Percentiles rank a stretch among this genome's conserved stretches.
These are phyloP conservation scores for Myrmophylax atrothorax DNA, from an alignment of 2,113 vertebrate species.

Conservation along the genomic window DNA sequence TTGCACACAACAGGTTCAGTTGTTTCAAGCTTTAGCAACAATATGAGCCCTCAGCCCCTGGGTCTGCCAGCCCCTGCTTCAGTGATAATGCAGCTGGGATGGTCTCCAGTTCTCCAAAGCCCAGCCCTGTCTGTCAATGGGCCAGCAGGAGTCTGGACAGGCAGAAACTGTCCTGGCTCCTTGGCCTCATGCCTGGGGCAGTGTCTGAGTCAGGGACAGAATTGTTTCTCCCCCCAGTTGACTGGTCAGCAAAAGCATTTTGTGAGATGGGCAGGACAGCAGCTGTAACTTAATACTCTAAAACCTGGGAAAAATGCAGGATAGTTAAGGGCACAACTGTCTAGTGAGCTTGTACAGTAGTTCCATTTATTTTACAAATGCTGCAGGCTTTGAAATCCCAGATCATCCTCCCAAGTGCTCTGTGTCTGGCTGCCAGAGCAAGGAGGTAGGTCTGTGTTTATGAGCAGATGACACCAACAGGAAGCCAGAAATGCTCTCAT, in stretches of 20 bases:
- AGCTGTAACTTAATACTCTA: background rate
- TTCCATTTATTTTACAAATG: background rate
- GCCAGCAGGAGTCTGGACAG: background rate
- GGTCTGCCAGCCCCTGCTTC: rapidly evolving
- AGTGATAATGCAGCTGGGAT: rapidly evolving
- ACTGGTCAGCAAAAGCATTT: background rate
- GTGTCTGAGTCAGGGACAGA: background rate
- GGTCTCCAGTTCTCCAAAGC: background rate
- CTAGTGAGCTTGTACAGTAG: background rate
- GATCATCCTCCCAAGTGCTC: background rate
- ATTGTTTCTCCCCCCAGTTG: background rate
- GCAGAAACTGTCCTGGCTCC: background rate
- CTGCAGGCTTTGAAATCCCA: background rate
- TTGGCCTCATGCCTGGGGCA: background rate
- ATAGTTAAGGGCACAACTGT: background rate
- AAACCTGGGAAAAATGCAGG: background rate
- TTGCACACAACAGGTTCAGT: background rate
- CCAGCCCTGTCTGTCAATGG: background rate
- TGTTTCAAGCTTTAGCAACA: background rate
- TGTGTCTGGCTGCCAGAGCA: background rate
- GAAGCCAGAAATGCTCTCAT: background rate
- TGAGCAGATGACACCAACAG: background rate
- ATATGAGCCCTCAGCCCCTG: rapidly evolving
- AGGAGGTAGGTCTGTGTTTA: background rate
- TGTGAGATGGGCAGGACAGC: background rate